These are phyloP conservation scores for Tholera decimalis DNA, from an alignment of 2,888 invertebrate species.

Conservation along the genomic window DNA sequence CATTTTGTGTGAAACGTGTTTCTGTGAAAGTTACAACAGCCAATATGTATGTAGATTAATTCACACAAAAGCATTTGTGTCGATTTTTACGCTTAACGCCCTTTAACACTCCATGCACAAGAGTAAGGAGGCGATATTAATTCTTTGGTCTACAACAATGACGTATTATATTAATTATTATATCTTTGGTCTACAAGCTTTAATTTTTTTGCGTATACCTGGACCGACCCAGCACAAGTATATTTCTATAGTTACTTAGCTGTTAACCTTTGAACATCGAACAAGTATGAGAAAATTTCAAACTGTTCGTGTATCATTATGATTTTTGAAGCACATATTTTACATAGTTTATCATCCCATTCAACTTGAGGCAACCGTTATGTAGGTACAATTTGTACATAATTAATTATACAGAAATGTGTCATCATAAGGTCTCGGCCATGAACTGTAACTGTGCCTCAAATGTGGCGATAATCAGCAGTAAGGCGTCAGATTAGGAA, in stretches of 20 bases:
- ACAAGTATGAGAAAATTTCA: background rate
- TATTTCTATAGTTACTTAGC: background rate
- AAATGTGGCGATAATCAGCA: background rate
- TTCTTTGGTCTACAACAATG: no score
- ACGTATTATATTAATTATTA: no score
- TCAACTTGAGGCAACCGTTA: conserved; percentile 31
- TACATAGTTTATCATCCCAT: conserved; percentile 14
- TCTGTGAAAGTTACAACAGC: background rate
- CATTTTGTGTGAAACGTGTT: background rate
- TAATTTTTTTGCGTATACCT: background rate
- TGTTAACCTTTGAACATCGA: background rate
- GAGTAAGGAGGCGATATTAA: no score
- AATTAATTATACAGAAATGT: background rate
- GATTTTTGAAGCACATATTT: conserved; percentile 1
- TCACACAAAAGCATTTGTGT: background rate
- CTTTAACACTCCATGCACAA: no score
- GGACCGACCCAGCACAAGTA: no score
- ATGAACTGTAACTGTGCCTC: background rate
- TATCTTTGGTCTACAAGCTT: no score
- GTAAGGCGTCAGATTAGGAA: background rate
- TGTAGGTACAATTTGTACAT: background rate
- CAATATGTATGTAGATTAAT: background rate
- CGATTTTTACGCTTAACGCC: background rate
- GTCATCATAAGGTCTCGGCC: background rate
- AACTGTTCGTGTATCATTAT: background rate